Evolutionary conservation across 1,140 invertebrate genomes (phyloP).

Genomic region (Subanguina moxae): DNA sequence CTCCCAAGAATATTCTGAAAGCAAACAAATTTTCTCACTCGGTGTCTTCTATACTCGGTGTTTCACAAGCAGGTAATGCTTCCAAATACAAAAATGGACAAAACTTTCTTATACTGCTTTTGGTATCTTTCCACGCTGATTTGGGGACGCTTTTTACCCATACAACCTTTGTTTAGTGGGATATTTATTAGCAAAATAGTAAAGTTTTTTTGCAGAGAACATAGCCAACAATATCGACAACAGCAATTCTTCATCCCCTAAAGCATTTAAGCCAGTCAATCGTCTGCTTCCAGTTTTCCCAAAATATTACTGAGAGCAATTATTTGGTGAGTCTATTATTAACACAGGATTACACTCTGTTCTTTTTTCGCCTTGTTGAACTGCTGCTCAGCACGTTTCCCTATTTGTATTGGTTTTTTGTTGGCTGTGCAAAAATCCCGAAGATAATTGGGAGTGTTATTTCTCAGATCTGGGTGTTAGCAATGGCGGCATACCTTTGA

Average conservation of each 20-base stretch:
- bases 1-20: neutral
- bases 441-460: neutral
- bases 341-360: neutral
- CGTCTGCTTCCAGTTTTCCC: neutral
- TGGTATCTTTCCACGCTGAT: too few species aligned
- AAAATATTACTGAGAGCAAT: neutral
- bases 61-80: slow-evolving; percentile 12
- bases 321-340: neutral
- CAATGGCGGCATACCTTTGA: too few species aligned
- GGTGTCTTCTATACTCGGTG: slow-evolving; percentile 8
- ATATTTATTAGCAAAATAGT: too few species aligned
- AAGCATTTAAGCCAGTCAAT: slow-evolving; percentile 11
- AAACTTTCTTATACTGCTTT: too few species aligned
- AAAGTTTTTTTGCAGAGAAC: slow-evolving; percentile 1
- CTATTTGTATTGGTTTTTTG: neutral
- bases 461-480: neutral
- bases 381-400: too few species aligned
- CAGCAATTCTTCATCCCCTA: slow-evolving; percentile 1
- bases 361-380: neutral
- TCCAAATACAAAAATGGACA: neutral
- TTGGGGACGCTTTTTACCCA: too few species aligned
- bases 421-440: neutral
- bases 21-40: slow-evolving; percentile 6
- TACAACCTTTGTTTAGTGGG: too few species aligned
- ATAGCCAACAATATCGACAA: neutral